Base-by-base conservation (phyloP, 2,888 invertebrate species). In the Agonopterix arenella region DNA sequence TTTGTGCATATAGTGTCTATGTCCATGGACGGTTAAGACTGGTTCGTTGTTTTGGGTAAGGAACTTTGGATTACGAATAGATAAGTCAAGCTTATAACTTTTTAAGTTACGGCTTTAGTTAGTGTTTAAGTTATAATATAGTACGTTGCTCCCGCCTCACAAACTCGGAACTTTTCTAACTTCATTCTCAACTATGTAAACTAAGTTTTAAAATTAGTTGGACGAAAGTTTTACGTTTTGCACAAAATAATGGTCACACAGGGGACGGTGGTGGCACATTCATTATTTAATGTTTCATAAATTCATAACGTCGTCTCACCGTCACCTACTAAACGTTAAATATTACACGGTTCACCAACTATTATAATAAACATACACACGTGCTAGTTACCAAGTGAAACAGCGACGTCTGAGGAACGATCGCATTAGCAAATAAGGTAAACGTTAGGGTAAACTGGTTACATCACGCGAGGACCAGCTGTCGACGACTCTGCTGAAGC, bases 341-440 rank as follows among this genome's bases (percentile, higher is more conserved):
- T 7, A 18, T 18, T 18, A 28, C 28, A 28, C 28, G 5, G 28
- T 28, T 28, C 28, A 28, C 28, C 28, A 5, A 28, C 28, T 40
- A 40, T 40, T 40, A 40, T n/a, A n/a, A 40, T 40, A 40, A 40
- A 40, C 40, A 9, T 3, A n/a, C 40, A 40, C 40, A 64, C 62
- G 56, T 54, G 58, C 48, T 52, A 49, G 57, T 65, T 69, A 62
- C 62, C 62, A 62, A 60, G 57, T 58, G 50, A 18, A 40, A 49
- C 61, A 58, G 45, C 46, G 51, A 63, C 64, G 62, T 28, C 56
- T 53, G 51, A 57, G 64, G 70, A 78, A 76, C 73, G 76, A 80
- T 76, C 70, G 66, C 68, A 75, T 77, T 76, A 71, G 69, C 70
- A 76, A 76, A 76, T 74, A 57, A 73, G 71, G 64, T 72, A 68